phyloP scores from a whole-genome alignment of 2,888 invertebrate genomes.

The Phalera bucephala region DNA sequence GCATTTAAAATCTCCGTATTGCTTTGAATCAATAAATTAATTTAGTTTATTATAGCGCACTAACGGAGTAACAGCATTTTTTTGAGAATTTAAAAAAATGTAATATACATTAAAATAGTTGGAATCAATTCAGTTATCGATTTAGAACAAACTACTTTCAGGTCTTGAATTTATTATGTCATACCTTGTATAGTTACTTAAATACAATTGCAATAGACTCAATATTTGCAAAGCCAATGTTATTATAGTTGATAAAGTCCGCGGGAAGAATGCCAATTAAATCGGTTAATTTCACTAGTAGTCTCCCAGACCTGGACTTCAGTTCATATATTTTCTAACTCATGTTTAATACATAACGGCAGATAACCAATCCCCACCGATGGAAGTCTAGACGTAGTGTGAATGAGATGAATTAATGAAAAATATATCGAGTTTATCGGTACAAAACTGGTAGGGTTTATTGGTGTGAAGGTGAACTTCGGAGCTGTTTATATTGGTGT shows the following conservation, averaged over 20 bases:
- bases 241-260: slow-evolving; percentile 46
- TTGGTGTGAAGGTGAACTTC: slow-evolving; percentile 22
- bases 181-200: too few relatives aligned
- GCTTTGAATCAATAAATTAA: too few relatives aligned
- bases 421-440: slow-evolving; percentile 48
- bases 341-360: slow-evolving; percentile 71
- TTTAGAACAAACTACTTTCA: too few relatives aligned
- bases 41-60: too few relatives aligned
- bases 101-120: too few relatives aligned
- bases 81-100: too few relatives aligned
- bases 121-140: too few relatives aligned
- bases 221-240: slow-evolving; percentile 19
- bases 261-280: slow-evolving; percentile 73
- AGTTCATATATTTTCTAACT: slow-evolving; percentile 67
- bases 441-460: slow-evolving; percentile 49
- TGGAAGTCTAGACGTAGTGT: slow-evolving; percentile 69
- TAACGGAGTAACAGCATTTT: too few relatives aligned
- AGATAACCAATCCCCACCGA: slow-evolving; percentile 63
- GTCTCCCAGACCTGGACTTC: slow-evolving; percentile 49
- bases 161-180: too few relatives aligned
- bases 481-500: background rate
- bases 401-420: slow-evolving; percentile 69
- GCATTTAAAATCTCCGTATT: too few relatives aligned
- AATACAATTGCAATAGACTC: too few relatives aligned
- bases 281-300: slow-evolving; percentile 70